Base-by-base conservation (phyloP, 2,113 vertebrate genomes). In the Chaetodon auriga region DNA sequence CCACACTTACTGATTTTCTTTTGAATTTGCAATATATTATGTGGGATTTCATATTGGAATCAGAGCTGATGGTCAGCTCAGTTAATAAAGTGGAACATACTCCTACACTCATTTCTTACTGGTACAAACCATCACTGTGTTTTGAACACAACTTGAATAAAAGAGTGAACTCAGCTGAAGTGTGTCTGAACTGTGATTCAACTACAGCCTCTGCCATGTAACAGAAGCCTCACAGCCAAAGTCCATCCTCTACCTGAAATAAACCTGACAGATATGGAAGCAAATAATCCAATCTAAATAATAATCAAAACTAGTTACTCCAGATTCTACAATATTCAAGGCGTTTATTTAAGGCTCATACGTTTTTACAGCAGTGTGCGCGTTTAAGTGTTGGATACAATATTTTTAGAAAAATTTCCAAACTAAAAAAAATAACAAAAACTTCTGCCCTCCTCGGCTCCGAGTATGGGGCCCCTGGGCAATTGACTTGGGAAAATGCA, bases 141-240 rank as follows among this genome's bases (percentile, higher is more conserved):
- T 69, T 46, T 51, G 7, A 75, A 23, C 48, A 61, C 30, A 64
- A 65, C 63, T 45, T 19, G 21, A 87, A 83, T 87, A 83, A 83
- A 87, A 48, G 45, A 9, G 16, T 69, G 41, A 75, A 60, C 36
- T 48, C 14, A 68, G 53, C 16, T 11, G 6, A 63, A 38, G 48
- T 13, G 57, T 16, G 19, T 69, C 18, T 63, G 58, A 58, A 15
- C 21, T 23, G 53, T 53, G 16, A 49, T 49, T 49, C 18, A 53
- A 13, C 54, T 57, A 0, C 2, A 14, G 23, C 13, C 19, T 30
- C 23, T 58, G 25, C 5, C 21, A 5, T 54, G 53, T 54, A 9
- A 54, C 21, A 53, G 51, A 48, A 48, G 46, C 13, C 16, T 49
- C 15, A 49, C 15, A 5, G 13, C 14, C 46, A 49, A 18, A 21